phyloP scores from a whole-genome alignment of 2,113 vertebrate genomes.

The Balaenoptera acutorostrata region DNA sequence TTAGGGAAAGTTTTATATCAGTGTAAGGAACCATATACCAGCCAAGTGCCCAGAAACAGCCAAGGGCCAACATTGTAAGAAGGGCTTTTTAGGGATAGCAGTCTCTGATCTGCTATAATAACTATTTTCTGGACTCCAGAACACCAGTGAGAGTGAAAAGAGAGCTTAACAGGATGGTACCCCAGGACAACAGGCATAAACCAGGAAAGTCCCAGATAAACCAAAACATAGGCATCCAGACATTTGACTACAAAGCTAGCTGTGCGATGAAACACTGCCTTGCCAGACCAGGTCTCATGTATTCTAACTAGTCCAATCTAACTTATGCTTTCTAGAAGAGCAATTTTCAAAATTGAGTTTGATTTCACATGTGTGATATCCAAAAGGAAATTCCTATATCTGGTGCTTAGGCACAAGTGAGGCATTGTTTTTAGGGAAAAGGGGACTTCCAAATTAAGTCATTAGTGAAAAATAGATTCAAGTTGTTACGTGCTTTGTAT shows the following conservation, averaged over 20 bases:
- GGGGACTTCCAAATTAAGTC: background rate
- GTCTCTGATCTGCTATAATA: accelerated
- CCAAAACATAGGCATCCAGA: background rate
- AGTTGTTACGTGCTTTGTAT: background rate
- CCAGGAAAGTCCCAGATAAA: background rate
- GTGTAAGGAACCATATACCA: accelerated
- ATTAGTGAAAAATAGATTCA: background rate
- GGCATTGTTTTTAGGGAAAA: background rate
- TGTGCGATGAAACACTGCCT: accelerated
- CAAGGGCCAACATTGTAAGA: background rate
- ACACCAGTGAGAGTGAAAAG: background rate
- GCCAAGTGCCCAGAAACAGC: background rate
- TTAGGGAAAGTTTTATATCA: background rate
- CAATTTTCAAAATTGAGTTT: background rate
- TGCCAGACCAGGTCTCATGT: accelerated
- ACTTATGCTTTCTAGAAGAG: accelerated
- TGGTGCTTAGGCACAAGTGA: background rate
- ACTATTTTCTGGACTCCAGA: background rate
- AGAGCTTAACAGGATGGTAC: accelerated
- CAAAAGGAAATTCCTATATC: background rate
- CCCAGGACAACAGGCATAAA: too few species aligned
- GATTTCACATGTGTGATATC: background rate
- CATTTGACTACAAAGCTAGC: background rate
- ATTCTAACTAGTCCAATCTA: too few species aligned
- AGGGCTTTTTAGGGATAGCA: background rate